A percentile compares a stretch with the other conserved stretches of the same genome.
phyloP scores from a whole-genome alignment of 1,140 invertebrate species.

The Caerostris extrusa region DNA sequence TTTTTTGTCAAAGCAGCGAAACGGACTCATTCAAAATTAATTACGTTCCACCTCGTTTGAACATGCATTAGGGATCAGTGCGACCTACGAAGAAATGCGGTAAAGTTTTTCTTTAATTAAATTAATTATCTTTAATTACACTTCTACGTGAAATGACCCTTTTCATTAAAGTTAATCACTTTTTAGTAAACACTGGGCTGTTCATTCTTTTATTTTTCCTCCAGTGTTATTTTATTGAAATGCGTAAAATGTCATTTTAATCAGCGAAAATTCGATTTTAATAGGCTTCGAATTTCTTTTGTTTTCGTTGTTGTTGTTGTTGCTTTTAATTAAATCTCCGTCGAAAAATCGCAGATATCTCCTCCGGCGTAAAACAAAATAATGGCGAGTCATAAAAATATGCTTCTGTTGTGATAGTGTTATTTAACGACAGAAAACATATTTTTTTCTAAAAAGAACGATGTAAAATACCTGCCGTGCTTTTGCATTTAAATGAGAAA shows the following conservation, averaged over 20 bases:
- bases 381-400: no score
- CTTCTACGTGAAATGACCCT: conserved; percentile 17
- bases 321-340: neutral
- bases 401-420: no score
- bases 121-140: conserved; percentile 48
- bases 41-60: neutral
- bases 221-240: neutral
- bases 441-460: no score
- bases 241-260: conserved; percentile 2
- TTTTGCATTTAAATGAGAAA: no score
- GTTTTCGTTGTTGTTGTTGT: neutral
- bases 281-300: no score
- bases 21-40: conserved; percentile 38
- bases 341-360: neutral
- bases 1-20: neutral
- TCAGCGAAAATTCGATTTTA: neutral
- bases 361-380: no score
- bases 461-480: no score
- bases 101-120: conserved; percentile 10
- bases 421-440: no score
- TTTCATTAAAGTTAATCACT: neutral
- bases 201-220: neutral
- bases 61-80: neutral
- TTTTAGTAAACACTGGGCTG: neutral
- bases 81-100: neutral